Base-by-base conservation (phyloP, 2,888 invertebrate species). In the Zeuzera pyrina region DNA sequence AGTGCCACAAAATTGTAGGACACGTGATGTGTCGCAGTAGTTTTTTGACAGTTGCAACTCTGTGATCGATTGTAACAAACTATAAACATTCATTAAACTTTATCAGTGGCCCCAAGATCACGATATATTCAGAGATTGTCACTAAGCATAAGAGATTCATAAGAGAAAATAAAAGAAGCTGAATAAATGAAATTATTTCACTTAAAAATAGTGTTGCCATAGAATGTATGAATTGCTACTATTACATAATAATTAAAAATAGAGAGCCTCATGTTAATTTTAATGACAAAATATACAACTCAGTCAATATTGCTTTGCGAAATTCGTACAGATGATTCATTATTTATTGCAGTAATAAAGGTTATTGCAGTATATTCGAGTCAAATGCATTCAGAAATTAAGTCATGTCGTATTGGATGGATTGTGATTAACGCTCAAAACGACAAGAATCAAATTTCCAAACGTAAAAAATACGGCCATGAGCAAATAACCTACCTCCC, bases 351-450 rank as follows among this genome's bases (percentile, higher is more conserved):
- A 36, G 21, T 31, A 28, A 14, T 40, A 34, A 47, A 51, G 53
- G 33, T 54, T 71, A 67, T 68, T 65, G 59, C 63, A 28, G 31
- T 15, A 29, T 36, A 31, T 14, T 13, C 6, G 23, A 33, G 49
- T 52, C 49, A 42, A 41, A 41, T 43, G 33, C 27, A 34, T 31
- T 40, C 43, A 34, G 31, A 35, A 53, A 50, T 43, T 34, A 38
- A 58, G 73, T 69, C 76, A 78, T 77, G 78, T 70, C 79, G 70
- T 52, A 68, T 55, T 60, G 71, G 73, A 78, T 78, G 74, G 73
- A 54, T 1, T 2, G 25, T 6, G 49, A 47, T n/a, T n/a, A n/a
- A n/a, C n/a, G n/a, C n/a, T n/a, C n/a, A n/a, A n/a, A n/a, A n/a
- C n/a, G n/a, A n/a, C n/a, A n/a, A n/a, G n/a, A n/a, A n/a, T n/a